These are phyloP conservation scores for Myanophis thanlyinensis DNA, from an alignment of 2,113 vertebrate species.

Conservation along the genomic window DNA sequence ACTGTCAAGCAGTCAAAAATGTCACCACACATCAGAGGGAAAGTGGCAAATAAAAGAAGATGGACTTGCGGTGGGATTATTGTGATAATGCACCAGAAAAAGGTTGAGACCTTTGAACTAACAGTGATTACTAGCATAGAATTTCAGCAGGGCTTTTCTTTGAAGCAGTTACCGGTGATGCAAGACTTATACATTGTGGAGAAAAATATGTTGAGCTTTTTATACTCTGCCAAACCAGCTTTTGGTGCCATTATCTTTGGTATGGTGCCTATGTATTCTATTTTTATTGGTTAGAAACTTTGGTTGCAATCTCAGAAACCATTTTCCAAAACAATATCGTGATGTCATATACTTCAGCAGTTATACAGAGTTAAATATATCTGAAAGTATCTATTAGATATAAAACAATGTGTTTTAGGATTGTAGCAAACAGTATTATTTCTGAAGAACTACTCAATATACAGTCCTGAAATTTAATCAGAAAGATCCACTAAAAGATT, in stretches of 20 bases:
- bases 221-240: neutral
- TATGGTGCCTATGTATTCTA: neutral
- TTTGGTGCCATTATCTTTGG: neutral
- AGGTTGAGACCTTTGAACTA: neutral
- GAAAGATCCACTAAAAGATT: neutral
- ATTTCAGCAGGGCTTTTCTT: neutral
- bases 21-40: neutral
- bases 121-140: neutral
- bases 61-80: neutral
- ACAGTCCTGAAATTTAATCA: neutral
- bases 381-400: neutral
- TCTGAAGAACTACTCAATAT: neutral
- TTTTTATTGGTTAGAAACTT: neutral
- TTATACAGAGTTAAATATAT: neutral
- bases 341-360: neutral
- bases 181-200: neutral
- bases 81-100: neutral
- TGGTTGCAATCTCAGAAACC: neutral
- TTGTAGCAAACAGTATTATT: neutral
- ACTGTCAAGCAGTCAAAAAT: neutral
- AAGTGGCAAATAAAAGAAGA: neutral
- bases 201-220: neutral
- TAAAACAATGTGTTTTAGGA: neutral
- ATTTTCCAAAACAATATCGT: neutral
- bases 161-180: neutral